A percentile compares a stretch with the other conserved stretches of the same genome.
These are phyloP conservation scores for Setophaga coronata DNA, from an alignment of 2,113 vertebrate genomes.

Conservation along the genomic window DNA sequence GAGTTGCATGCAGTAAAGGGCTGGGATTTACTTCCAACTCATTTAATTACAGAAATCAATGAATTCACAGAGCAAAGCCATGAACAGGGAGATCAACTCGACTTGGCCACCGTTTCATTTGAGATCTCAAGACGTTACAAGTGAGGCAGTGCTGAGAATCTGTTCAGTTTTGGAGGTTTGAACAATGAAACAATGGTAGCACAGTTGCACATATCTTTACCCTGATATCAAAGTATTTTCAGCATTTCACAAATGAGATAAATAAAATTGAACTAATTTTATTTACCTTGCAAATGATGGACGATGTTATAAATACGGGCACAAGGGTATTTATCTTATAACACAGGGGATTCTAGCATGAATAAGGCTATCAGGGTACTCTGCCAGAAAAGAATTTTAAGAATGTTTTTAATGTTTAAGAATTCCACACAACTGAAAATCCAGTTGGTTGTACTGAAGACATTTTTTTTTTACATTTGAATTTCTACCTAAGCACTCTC, in stretches of 20 bases:
- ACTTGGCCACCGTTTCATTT: not conserved
- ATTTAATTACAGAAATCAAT: slow-evolving; percentile 81
- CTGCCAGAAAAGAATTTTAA: not conserved
- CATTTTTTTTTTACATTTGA: not conserved
- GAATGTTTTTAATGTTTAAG: not conserved
- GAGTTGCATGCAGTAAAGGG: slow-evolving; percentile 61
- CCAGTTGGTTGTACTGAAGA: not conserved
- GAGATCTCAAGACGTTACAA: slow-evolving; percentile 23
- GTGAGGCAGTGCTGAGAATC: not conserved
- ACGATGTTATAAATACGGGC: not conserved
- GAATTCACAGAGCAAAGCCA: slow-evolving; percentile 56
- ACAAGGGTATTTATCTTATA: not conserved
- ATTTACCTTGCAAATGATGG: not conserved
- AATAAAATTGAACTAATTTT: not conserved
- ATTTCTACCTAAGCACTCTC: not conserved
- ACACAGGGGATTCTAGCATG: not conserved
- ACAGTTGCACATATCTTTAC: not conserved
- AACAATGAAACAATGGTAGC: not conserved
- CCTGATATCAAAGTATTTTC: not conserved
- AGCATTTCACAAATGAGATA: not conserved
- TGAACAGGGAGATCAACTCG: slow-evolving; percentile 50
- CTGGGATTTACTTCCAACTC: slow-evolving; percentile 74
- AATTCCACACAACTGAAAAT: not conserved
- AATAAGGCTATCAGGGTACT: fast-evolving
- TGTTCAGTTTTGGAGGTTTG: not conserved